Base-by-base conservation (phyloP, 2,888 invertebrate genomes). In the Chaitophorus viminalis region DNA sequence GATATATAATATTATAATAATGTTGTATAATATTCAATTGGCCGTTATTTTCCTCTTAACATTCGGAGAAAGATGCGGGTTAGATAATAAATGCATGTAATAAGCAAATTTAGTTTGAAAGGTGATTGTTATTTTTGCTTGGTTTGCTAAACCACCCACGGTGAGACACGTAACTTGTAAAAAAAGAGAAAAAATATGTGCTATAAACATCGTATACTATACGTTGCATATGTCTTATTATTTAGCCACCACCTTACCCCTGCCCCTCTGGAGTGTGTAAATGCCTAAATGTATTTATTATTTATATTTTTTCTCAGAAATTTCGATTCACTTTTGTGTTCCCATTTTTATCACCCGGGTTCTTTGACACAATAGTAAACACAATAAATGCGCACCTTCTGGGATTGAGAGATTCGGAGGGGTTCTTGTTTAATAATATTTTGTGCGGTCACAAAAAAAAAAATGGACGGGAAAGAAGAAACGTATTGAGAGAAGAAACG, bases 351-450 rank as follows among this genome's bases (percentile, higher is more conserved):
- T 87, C 87, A 81, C 87, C 87, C 72, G 74, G 74, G 75, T 75
- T 54, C 74, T 85, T 85, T 68, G 84, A 77, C 76, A 68, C 76
- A 77, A 75, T 77, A 36, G 79, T 79, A 79, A 79, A 72, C 70
- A 79, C 78, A 86, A 79, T 79, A 86, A 79, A 72, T 65, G 76
- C 84, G 31, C 84, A 68, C 84, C 84, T 77, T 60, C 79, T 60
- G 87, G 86, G 87, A 87, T 87, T 87, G 87, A 87, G 81, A 87
- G 87, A 81, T 87, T 74, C 87, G 5, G 72, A 70, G 79, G 36
- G 39, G 29, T 36, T 72, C 33, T 60, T 87, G 87, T 87, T 87
- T 87, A 65, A 87, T 87, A 87, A 87, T 87, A 87, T 87, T 87
- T 87, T 87, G 87, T 79, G 87, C 79, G 78, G 77, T 81, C 72